Evolutionary conservation across 23 tunicate species (phyloP).

Genomic region (Clavelina lepadiformis): DNA sequence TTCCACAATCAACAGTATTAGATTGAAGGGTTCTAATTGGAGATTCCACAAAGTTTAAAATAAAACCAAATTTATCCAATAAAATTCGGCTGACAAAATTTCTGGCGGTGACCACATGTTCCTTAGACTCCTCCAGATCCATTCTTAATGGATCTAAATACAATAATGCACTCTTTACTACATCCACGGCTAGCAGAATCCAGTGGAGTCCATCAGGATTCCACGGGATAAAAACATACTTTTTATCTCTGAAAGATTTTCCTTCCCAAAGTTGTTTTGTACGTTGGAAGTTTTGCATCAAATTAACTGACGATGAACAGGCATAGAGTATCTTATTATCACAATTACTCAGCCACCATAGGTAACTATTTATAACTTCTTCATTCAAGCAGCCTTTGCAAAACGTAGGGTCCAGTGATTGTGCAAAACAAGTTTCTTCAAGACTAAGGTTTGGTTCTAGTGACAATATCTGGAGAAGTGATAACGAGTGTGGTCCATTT

Average conservation of each 20-base stretch:
- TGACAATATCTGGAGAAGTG: slow-evolving; percentile 17
- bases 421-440: neutral
- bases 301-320: neutral
- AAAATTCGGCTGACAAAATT: slow-evolving; percentile 1
- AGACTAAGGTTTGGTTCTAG: slow-evolving; percentile 6
- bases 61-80: slow-evolving; percentile 4
- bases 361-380: slow-evolving; percentile 23
- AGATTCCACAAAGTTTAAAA: slow-evolving; percentile 2
- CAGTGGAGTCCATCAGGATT: slow-evolving; percentile 25
- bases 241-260: neutral
- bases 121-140: neutral
- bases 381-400: slow-evolving; percentile 17
- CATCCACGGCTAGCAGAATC: slow-evolving; percentile 31
- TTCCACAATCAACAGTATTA: slow-evolving; percentile 13
- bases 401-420: slow-evolving; percentile 7
- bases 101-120: slow-evolving; percentile 5
- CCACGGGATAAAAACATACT: slow-evolving; percentile 20
- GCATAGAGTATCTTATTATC: slow-evolving; percentile 8
- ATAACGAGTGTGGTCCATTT: slow-evolving; percentile 23
- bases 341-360: slow-evolving; percentile 14
- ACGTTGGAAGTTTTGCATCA: neutral
- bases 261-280: slow-evolving; percentile 10
- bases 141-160: slow-evolving; percentile 18
- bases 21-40: slow-evolving; percentile 8
- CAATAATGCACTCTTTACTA: neutral